Conservation (phyloP, 2,113 vertebrate species). For the Pseudorasbora parva region DNA sequence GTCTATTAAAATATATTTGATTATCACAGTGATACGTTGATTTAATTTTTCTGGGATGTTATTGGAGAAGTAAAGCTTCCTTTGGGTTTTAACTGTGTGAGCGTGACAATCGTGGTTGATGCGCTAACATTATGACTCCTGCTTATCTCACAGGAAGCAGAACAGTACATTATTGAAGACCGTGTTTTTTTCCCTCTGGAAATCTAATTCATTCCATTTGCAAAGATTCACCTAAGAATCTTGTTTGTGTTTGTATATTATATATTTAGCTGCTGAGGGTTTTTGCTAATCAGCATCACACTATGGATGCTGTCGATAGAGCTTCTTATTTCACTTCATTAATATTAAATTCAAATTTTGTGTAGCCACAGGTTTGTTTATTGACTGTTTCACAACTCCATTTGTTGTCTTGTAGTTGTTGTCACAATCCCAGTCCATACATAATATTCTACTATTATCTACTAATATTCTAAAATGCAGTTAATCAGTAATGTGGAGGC, state of each 20-base stretch:
- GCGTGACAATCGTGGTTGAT: background rate
- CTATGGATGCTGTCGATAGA: background rate
- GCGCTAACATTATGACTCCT: slow-evolving; percentile 19
- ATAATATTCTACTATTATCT: background rate
- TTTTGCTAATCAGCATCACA: too few relatives aligned
- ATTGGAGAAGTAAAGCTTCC: slow-evolving; percentile 17
- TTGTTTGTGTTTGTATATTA: background rate
- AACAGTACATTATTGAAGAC: background rate
- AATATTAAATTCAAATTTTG: background rate
- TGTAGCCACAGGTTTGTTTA: background rate
- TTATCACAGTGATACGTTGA: slow-evolving; percentile 23
- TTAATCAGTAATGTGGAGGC: background rate
- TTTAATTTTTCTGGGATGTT: slow-evolving; percentile 34
- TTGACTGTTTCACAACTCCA: background rate
- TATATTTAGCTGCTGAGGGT: background rate
- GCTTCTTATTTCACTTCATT: too few relatives aligned
- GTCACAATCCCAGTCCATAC: background rate
- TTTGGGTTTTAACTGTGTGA: background rate
- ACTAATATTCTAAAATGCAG: background rate
- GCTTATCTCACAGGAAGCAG: background rate
- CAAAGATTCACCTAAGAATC: background rate
- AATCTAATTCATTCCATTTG: background rate
- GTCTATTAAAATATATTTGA: slow-evolving; percentile 53
- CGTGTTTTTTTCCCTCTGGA: background rate
- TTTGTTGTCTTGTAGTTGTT: background rate